A percentile compares a stretch with the other conserved stretches of the same genome.
Conservation (phyloP, 2,113 vertebrate species). For the Eurystomus gularis region DNA sequence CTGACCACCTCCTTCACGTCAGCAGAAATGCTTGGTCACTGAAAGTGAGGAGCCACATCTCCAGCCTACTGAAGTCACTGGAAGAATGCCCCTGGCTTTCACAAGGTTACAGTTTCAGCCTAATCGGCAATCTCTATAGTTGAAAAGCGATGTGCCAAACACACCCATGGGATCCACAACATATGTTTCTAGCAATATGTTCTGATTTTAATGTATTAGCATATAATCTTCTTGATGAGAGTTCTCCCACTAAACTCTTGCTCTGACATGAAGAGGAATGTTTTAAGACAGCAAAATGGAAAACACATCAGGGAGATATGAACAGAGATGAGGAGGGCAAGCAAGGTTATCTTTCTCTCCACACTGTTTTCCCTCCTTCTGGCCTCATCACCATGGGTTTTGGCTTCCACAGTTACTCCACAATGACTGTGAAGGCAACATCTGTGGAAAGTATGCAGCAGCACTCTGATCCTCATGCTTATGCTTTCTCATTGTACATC, state of each 20-base stretch:
- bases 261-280: background rate
- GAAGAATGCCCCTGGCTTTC: background rate
- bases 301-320: background rate
- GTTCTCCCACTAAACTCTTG: conserved; percentile 9
- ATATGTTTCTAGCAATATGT: background rate
- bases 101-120: background rate
- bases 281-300: background rate
- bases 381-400: background rate
- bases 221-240: background rate
- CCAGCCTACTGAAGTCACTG: background rate
- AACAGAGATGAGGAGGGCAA: background rate
- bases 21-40: rapidly evolving
- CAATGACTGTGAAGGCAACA: background rate
- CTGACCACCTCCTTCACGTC: background rate
- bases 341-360: background rate
- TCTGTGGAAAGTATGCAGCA: background rate
- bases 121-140: background rate
- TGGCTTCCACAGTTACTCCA: background rate
- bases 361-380: background rate
- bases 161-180: background rate
- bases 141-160: background rate
- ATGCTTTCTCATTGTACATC: background rate
- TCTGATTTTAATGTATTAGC: background rate
- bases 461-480: background rate
- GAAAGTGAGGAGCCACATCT: background rate